These are phyloP conservation scores for Pelodiscus sinensis DNA, from an alignment of 2,113 vertebrate genomes.

Conservation along the genomic window DNA sequence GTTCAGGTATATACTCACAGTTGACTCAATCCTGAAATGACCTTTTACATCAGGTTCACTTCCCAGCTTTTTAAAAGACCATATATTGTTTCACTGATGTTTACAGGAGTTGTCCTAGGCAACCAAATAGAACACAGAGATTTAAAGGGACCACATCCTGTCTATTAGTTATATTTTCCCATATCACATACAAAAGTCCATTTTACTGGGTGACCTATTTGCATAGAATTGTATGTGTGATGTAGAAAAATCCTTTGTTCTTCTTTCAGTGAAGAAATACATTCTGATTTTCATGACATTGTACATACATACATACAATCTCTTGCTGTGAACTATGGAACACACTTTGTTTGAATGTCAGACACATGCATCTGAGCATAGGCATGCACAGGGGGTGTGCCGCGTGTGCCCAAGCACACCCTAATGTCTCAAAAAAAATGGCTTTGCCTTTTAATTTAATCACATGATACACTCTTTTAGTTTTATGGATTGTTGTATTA, in stretches of 20 bases:
- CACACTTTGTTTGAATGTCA: neutral
- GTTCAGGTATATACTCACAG: neutral
- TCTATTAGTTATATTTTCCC: neutral
- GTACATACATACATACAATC: neutral
- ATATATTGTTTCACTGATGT: slow-evolving; percentile 12
- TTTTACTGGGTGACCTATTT: neutral
- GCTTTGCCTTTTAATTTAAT: too few relatives aligned
- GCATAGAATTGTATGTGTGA: neutral
- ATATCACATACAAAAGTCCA: neutral
- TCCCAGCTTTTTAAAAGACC: slow-evolving; percentile 33
- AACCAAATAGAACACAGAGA: slow-evolving; percentile 43
- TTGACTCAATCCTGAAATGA: neutral
- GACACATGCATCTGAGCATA: neutral
- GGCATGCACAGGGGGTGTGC: too few relatives aligned
- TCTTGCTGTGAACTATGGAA: neutral
- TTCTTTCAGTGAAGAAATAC: too few relatives aligned
- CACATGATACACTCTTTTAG: too few relatives aligned
- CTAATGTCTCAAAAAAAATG: too few relatives aligned
- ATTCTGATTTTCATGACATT: neutral
- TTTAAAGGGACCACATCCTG: slow-evolving; percentile 30
- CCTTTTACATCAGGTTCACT: slow-evolving; percentile 22
- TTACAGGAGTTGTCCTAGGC: slow-evolving; percentile 39
- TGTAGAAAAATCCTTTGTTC: neutral
- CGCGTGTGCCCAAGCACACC: too few relatives aligned
- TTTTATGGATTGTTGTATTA: too few relatives aligned